Percentiles rank a stretch among this genome's conserved stretches.
These are phyloP conservation scores for Morpho helenor DNA, from an alignment of 2,888 invertebrate species.

Conservation along the genomic window DNA sequence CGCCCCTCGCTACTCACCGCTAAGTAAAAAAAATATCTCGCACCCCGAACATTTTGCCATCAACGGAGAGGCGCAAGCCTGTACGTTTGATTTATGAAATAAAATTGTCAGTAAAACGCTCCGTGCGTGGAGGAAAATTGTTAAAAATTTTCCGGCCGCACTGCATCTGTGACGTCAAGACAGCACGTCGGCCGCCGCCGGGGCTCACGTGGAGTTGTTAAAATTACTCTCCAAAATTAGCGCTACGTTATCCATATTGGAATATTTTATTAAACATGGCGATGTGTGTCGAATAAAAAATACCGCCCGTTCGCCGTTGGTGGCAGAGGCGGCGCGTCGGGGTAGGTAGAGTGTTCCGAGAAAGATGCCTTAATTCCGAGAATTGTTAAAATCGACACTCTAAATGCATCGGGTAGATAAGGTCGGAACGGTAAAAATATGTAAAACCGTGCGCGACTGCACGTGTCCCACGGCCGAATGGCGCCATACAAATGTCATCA, in stretches of 20 bases:
- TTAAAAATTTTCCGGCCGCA: conserved; percentile 62
- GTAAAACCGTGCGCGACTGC: conserved; percentile 19
- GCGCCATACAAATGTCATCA: conserved; percentile 11
- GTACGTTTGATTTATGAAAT: conserved; percentile 33
- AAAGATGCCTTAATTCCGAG: conserved; percentile 23
- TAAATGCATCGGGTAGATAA: conserved; percentile 24
- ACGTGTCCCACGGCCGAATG: conserved; percentile 17
- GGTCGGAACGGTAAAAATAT: conserved; percentile 19
- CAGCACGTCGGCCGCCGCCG: conserved; percentile 29
- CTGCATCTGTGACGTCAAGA: conserved; percentile 45
- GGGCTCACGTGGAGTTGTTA: conserved; percentile 14
- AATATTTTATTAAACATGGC: conserved; percentile 10
- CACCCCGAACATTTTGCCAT: conserved; percentile 43
- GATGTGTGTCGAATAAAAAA: conserved; percentile 6
- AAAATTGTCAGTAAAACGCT: conserved; percentile 37
- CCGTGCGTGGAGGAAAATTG: conserved; percentile 58
- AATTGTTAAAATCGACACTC: conserved; percentile 24
- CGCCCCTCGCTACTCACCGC: conserved; percentile 49
- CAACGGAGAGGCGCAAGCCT: conserved; percentile 62
- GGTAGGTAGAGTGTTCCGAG: conserved; percentile 23
- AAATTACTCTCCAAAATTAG: conserved; percentile 14
- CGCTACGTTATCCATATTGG: conserved; percentile 2
- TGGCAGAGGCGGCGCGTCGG: conserved; percentile 10
- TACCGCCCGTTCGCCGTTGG: conserved; percentile 6
- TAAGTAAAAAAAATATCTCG: conserved; percentile 45